Percentiles rank a stretch among this genome's conserved stretches.
Evolutionary conservation across 2,888 invertebrate species (phyloP).

Genomic region (Epicampocera succincta): DNA sequence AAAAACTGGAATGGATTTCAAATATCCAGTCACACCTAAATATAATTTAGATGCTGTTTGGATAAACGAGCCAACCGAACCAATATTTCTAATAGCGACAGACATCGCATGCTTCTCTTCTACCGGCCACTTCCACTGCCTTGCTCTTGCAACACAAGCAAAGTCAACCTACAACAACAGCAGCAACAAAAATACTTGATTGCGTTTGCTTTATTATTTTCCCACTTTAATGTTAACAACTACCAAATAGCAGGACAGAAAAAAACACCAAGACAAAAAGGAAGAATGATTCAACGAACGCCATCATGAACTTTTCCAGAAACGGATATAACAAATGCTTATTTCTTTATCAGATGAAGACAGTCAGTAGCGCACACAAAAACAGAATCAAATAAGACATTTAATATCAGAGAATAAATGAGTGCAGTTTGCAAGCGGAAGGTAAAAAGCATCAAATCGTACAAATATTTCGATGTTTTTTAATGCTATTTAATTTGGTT

Average conservation of each 20-base stretch:
- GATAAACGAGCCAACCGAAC: slow-evolving; percentile 51
- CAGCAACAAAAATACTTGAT: slow-evolving; percentile 31
- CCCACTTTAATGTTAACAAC: slow-evolving; percentile 41
- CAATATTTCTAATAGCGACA: slow-evolving; percentile 32
- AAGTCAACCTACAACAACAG: not conserved
- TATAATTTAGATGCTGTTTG: slow-evolving; percentile 68
- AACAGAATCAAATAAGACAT: slow-evolving; percentile 23
- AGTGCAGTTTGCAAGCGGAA: slow-evolving; percentile 60
- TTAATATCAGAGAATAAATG: slow-evolving; percentile 5
- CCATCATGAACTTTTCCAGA: slow-evolving; percentile 59
- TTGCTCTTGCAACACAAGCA: slow-evolving; percentile 16
- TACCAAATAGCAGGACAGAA: slow-evolving; percentile 16
- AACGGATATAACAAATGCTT: slow-evolving; percentile 62
- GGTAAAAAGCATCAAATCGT: slow-evolving; percentile 40
- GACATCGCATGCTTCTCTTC: slow-evolving; percentile 13
- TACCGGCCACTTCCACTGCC: not conserved
- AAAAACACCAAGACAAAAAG: slow-evolving; percentile 2
- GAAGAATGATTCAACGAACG: slow-evolving; percentile 54
- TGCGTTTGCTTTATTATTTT: slow-evolving; percentile 59
- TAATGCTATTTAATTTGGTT: slow-evolving; percentile 28
- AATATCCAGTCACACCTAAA: slow-evolving; percentile 69
- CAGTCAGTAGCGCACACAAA: slow-evolving; percentile 19
- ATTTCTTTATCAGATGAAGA: slow-evolving; percentile 63
- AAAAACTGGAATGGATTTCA: slow-evolving; percentile 51
- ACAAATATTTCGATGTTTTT: slow-evolving; percentile 51